Evolutionary conservation across 2,113 vertebrate species (phyloP).

Genomic region (Gallinago media): DNA sequence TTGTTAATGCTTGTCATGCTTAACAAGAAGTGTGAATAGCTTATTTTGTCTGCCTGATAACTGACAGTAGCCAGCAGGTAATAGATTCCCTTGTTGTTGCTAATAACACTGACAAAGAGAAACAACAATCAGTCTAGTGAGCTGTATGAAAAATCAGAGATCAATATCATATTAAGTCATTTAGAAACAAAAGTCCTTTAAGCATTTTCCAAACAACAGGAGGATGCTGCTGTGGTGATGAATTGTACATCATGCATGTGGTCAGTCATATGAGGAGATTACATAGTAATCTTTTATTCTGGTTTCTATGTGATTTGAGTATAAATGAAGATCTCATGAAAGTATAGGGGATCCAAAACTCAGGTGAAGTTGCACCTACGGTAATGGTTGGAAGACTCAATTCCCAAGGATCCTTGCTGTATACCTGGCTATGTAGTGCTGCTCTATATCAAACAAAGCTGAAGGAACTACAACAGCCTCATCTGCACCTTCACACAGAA

Average conservation of each 20-base stretch:
- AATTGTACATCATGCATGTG: neutral
- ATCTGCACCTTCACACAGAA: neutral
- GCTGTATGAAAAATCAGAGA: neutral
- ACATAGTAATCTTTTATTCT: neutral
- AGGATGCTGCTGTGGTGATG: neutral
- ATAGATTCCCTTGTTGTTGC: neutral
- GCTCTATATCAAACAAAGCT: neutral
- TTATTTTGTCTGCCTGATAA: neutral
- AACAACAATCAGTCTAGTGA: neutral
- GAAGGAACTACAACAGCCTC: neutral
- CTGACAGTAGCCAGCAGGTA: neutral
- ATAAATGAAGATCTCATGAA: neutral
- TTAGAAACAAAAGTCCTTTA: neutral
- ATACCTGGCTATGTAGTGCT: neutral
- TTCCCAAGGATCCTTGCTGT: neutral
- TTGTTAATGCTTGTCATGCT: rapidly evolving
- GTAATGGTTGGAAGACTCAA: neutral
- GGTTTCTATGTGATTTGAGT: neutral
- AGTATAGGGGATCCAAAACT: neutral
- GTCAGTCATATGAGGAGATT: neutral
- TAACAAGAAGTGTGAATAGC: neutral
- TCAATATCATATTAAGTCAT: constrained; percentile 7
- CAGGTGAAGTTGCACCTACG: neutral
- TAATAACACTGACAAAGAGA: neutral
- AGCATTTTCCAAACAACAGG: neutral